A percentile compares a stretch with the other conserved stretches of the same genome.
These are phyloP conservation scores for Acanthiza pusilla DNA, from an alignment of 2,797 vertebrate species.

Conservation along the genomic window DNA sequence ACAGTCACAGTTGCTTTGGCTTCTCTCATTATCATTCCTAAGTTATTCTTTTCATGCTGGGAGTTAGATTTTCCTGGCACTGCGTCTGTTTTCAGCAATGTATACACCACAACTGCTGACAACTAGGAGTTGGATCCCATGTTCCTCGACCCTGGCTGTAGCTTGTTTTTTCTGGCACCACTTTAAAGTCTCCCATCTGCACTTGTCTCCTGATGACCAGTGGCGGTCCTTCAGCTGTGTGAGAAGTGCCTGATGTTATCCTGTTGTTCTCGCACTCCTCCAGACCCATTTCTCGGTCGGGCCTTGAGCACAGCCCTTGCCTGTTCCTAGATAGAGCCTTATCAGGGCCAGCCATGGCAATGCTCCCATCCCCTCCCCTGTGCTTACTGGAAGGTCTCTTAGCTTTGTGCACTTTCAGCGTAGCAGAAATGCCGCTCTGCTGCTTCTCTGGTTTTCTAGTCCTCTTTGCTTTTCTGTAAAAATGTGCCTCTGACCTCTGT, in stretches of 20 bases:
- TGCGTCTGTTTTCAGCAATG: constrained; percentile 44
- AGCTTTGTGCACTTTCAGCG: background rate
- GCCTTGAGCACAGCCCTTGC: background rate
- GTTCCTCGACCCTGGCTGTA: constrained; percentile 44
- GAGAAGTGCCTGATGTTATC: constrained; percentile 37
- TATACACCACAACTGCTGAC: constrained; percentile 57
- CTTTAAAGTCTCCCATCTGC: constrained; percentile 43
- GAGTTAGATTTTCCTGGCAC: constrained; percentile 63
- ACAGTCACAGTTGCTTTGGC: background rate
- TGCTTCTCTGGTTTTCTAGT: background rate
- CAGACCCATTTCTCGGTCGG: rapidly evolving
- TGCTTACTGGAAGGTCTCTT: background rate
- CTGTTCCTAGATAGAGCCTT: constrained; percentile 36
- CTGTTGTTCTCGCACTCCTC: constrained; percentile 31
- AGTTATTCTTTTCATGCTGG: constrained; percentile 53
- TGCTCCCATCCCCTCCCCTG: background rate
- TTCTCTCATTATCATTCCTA: constrained; percentile 36
- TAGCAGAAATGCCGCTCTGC: background rate
- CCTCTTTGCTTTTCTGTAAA: background rate
- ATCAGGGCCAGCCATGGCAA: background rate
- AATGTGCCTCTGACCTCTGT: background rate
- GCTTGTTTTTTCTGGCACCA: constrained; percentile 58
- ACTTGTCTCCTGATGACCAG: constrained; percentile 14
- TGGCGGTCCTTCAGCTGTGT: background rate
- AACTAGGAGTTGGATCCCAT: constrained; percentile 49